Conservation (phyloP, 2,113 vertebrate genomes). For the Accipiter cooperii region DNA sequence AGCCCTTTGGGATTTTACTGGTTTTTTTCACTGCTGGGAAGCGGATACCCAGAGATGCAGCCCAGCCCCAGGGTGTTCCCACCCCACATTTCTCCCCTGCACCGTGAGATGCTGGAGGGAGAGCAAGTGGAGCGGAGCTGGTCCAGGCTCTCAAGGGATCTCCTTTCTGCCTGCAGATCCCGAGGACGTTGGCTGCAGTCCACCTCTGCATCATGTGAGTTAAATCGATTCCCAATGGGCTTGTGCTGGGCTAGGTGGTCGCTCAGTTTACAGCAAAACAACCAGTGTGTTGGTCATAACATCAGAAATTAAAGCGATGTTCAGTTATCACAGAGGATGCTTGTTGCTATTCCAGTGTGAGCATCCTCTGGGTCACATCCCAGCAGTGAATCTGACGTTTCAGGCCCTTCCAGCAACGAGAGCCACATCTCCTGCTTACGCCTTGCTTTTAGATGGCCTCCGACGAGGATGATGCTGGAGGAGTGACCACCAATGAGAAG, state of each 20-base stretch:
- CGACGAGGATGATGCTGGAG: constrained; percentile 56
- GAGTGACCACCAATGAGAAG: constrained; percentile 57
- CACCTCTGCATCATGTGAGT: constrained; percentile 86
- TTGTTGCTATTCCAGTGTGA: accelerated
- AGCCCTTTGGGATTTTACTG: not conserved
- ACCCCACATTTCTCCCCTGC: not conserved
- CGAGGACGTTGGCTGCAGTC: constrained; percentile 86
- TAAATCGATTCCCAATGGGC: accelerated
- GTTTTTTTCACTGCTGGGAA: not conserved
- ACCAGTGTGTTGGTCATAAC: accelerated
- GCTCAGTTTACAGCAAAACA: not conserved
- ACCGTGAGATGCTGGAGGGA: not conserved
- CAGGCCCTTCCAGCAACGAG: not conserved
- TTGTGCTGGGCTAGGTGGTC: not conserved
- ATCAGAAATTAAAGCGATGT: not conserved
- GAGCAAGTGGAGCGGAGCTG: not conserved
- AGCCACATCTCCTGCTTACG: not conserved
- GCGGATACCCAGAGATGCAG: not conserved
- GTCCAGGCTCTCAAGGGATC: not conserved
- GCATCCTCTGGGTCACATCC: not conserved
- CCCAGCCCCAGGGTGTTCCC: not conserved
- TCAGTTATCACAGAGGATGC: not conserved
- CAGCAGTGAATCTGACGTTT: accelerated
- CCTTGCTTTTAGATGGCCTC: not conserved
- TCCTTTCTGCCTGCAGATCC: constrained; percentile 76